A percentile compares a stretch with the other conserved stretches of the same genome.
Evolutionary conservation across 2,888 invertebrate species (phyloP).

Genomic region (Pseudococcus jackbeardsleyi): DNA sequence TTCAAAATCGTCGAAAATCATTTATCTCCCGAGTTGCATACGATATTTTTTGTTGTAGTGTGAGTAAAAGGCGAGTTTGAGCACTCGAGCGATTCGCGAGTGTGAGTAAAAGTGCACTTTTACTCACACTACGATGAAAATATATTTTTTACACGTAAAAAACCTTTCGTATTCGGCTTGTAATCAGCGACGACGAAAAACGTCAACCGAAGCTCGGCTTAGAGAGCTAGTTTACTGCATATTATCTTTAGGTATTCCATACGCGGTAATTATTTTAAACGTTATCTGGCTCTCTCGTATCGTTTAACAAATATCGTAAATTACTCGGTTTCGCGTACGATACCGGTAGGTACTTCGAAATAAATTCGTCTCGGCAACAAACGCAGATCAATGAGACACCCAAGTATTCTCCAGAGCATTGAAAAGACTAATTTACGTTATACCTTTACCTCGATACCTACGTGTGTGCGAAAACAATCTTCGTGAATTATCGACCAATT

Average conservation of each 20-base stretch:
- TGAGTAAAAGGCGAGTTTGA: too few species aligned
- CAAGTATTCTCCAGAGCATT: conserved; percentile 8
- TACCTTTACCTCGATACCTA: neutral
- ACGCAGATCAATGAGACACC: conserved; percentile 28
- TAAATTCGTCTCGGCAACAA: conserved; percentile 15
- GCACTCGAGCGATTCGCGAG: too few species aligned
- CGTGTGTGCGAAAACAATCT: conserved; percentile 31
- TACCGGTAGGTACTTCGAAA: neutral
- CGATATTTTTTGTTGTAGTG: too few species aligned
- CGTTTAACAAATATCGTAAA: conserved; percentile 23
- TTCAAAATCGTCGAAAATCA: too few species aligned
- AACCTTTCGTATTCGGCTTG: too few species aligned
- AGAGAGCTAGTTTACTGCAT: neutral
- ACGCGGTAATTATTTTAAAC: conserved; percentile 26
- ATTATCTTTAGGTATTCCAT: neutral
- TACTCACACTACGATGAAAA: too few species aligned
- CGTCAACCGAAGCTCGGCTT: neutral
- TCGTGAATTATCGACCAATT: conserved; percentile 37
- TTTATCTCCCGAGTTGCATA: too few species aligned
- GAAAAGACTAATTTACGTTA: conserved; percentile 37
- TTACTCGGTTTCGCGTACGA: neutral
- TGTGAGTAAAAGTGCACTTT: too few species aligned
- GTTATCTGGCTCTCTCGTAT: conserved; percentile 11
- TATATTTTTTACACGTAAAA: too few species aligned
- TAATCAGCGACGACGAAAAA: neutral